phyloP scores from a whole-genome alignment of 2,797 vertebrate species.

The Ibycter americanus region DNA sequence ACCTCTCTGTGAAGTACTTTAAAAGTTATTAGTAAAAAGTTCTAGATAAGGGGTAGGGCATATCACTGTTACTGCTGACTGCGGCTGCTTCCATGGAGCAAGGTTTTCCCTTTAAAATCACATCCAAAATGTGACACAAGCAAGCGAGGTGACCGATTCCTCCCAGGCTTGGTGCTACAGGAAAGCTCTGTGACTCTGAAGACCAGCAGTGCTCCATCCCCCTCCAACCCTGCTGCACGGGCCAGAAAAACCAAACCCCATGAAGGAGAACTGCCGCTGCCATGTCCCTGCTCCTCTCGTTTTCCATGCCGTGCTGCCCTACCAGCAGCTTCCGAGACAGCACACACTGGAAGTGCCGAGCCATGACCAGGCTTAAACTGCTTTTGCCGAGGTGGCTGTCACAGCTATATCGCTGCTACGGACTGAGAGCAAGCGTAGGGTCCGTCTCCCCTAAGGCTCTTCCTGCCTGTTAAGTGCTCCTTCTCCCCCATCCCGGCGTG shows the following conservation, averaged over 20 bases:
- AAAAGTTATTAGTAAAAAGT: background rate
- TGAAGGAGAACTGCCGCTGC: background rate
- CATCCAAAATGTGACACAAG: background rate
- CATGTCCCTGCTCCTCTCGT: background rate
- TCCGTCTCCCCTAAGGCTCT: background rate
- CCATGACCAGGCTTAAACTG: background rate
- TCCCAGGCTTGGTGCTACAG: background rate
- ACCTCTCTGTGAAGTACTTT: background rate
- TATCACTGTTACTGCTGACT: background rate
- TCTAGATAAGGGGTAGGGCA: background rate
- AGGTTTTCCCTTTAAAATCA: background rate
- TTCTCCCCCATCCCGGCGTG: rapidly evolving
- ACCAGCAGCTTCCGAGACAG: background rate
- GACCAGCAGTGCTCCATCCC: background rate
- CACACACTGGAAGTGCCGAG: background rate
- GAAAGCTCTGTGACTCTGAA: background rate
- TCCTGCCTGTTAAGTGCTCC: background rate
- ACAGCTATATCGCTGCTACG: background rate
- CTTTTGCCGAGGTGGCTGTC: background rate
- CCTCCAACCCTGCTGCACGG: rapidly evolving
- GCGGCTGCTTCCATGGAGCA: background rate
- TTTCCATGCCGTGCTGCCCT: background rate
- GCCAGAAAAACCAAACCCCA: background rate
- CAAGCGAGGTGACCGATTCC: background rate
- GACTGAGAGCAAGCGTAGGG: background rate